Evolutionary conservation across 2,113 vertebrate species (phyloP), one percentile per base, ranked within the genome.

Genomic region (Platycercus adscitus): DNA sequence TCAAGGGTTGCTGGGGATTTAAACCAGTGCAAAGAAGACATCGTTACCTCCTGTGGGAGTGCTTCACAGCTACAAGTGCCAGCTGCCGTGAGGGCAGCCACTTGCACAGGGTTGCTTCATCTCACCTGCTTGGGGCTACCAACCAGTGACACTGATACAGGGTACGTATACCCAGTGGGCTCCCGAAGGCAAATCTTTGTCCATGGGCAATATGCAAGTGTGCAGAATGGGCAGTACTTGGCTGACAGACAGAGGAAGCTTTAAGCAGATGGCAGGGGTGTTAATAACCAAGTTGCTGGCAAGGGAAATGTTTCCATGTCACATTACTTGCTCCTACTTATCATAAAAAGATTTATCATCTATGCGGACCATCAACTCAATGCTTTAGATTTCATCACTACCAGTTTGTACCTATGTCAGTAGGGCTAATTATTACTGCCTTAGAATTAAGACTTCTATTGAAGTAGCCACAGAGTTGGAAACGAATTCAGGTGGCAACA

Each of bases 131-230:
- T 2, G 0, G 35, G 39, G 44, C 26, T 81, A 20, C 60, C 2
- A 12, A 23, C 35, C 35, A 21, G 15, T 31, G 66, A 9, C 46
- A 6, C 15, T 2, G 23, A 24, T 12, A 20, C 1, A 29, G 49
- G 33, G 3, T 10, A 13, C 0, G 3, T 10, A 31, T 9, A 4
- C n/a, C 41, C 3, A 7, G 7, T 1, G 31, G 10, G 60, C 28
- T 73, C 39, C 28, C 0, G 0, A 15, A 11, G 52, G 52, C 2
- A 9, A 28, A 4, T 5, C 6, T 0, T 3, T 33, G 41, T 39
- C 5, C 1, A 3, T 9, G 37, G 39, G 33, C 69, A 44, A 44
- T 19, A 44, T 44, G 33, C 20, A 18, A 13, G 17, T 0, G 11
- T 18, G 29, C 56, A 55, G 81, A 56, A 39, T 10, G 9, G 56